A percentile compares a stretch with the other conserved stretches of the same genome.
Evolutionary conservation across 2,888 invertebrate genomes (phyloP).

Genomic region (Holacanthella duospinosa): DNA sequence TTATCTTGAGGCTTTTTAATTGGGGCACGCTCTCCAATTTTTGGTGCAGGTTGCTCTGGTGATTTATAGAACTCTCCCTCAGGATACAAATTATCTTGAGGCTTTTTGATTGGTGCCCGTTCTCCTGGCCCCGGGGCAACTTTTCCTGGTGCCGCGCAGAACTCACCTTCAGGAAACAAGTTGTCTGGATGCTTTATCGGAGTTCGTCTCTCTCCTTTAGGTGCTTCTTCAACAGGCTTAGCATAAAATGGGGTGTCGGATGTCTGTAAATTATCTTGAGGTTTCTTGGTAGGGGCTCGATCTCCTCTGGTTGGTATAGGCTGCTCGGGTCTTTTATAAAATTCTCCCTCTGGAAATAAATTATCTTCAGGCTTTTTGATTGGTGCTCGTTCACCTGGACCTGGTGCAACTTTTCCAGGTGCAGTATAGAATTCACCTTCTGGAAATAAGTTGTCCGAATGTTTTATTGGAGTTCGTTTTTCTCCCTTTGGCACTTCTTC

Average conservation of each 20-base stretch:
- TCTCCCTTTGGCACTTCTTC: constrained; percentile 23
- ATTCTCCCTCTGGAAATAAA: constrained; percentile 46
- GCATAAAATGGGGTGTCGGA: not conserved
- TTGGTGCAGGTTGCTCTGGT: constrained; percentile 19
- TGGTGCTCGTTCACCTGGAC: constrained; percentile 38
- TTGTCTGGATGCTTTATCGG: constrained; percentile 39
- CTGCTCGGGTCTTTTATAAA: constrained; percentile 44
- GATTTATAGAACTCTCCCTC: constrained; percentile 47
- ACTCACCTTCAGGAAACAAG: constrained; percentile 24
- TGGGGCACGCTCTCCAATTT: constrained; percentile 26
- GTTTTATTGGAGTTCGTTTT: constrained; percentile 40
- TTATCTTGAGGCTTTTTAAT: constrained; percentile 45
- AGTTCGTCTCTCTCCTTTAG: constrained; percentile 40
- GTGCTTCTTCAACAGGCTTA: constrained; percentile 38
- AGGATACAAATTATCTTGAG: constrained; percentile 44
- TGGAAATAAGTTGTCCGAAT: constrained; percentile 15
- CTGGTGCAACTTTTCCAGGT: constrained; percentile 23
- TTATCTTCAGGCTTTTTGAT: constrained; percentile 51
- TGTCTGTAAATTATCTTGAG: not conserved
- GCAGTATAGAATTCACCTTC: constrained; percentile 43
- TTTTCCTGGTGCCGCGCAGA: not conserved
- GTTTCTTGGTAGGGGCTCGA: no score
- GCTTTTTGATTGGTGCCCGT: constrained; percentile 43
- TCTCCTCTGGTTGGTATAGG: no score
- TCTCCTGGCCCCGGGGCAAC: not conserved